phyloP scores from a whole-genome alignment of 64 coral and sea anemone species.

The Montipora foliosa region DNA sequence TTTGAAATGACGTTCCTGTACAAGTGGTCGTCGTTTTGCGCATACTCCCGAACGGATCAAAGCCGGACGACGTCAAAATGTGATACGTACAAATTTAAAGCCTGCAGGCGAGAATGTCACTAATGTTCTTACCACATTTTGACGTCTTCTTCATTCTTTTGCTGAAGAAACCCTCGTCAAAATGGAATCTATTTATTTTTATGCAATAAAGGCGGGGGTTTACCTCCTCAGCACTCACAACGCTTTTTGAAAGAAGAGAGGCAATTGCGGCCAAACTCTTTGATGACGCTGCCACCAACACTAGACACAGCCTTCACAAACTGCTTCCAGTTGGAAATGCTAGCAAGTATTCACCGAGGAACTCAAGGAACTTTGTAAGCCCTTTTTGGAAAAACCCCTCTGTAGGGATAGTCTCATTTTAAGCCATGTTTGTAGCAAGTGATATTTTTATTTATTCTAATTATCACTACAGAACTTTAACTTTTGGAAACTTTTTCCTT shows the following conservation, averaged over 20 bases:
- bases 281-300: neutral
- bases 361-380: neutral
- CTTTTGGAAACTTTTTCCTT: neutral
- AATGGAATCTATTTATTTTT: no score
- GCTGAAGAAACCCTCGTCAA: no score
- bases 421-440: neutral
- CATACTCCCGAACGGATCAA: no score
- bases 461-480: neutral
- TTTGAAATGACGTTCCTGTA: no score
- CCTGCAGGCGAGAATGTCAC: no score
- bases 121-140: no score
- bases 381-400: neutral
- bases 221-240: neutral
- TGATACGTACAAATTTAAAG: no score
- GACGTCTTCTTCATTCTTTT: no score
- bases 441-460: neutral
- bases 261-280: neutral
- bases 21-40: no score
- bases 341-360: neutral
- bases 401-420: neutral
- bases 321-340: neutral
- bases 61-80: no score
- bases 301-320: neutral
- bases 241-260: neutral
- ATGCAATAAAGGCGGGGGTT: no score